Base-by-base conservation (phyloP, 2,797 vertebrate genomes). In the Ctenosaura bakeri region DNA sequence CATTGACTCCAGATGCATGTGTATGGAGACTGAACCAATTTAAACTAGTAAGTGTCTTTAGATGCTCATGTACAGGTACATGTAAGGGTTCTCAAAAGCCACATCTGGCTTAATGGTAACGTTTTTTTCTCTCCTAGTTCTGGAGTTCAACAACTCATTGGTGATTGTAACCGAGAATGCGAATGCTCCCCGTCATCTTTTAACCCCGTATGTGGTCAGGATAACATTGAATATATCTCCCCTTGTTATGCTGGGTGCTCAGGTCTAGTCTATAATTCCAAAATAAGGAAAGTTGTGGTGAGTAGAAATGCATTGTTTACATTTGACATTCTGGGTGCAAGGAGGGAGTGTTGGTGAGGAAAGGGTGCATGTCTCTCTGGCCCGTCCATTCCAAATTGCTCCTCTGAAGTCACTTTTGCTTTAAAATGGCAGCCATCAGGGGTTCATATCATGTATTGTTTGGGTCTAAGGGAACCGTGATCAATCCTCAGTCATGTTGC, bases 211-310 rank as follows among this genome's bases (percentile, higher is more conserved):
- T 99, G 99, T 0, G 98, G 98, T 1, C 97, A 97, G 0, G 42
- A 98, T 0, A 93, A 89, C 0, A 82, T 98, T 1, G 99, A 99
- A 80, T 99, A 98, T 95, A 94, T 94, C 86, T 99, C 98, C 0
- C 98, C 99, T 3, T 99, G 99, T 66, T 97, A 98, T 0, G 99
- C 98, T 0, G 99, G 99, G 89, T 99, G 99, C 77, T 69, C 29
- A 0, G 6, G 0, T 0, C n/a, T 78, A 0, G 80, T 56, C 24
- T 18, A 3, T 0, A 5, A 66, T 0, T 0, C 22, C 0, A 0
- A 0, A 24, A 7, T 3, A 46, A 78, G 32, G 59, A 96, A 93
- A 0, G 62, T 95, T 35, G 82, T 92, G 96, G 98, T 98, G 94
- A 96, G 97, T 91, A 13, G 0, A 66, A 32, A 29, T 69, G 79